Evolutionary conservation across 2,888 invertebrate species (phyloP).

Genomic region (Caenorhabditis plicata): DNA sequence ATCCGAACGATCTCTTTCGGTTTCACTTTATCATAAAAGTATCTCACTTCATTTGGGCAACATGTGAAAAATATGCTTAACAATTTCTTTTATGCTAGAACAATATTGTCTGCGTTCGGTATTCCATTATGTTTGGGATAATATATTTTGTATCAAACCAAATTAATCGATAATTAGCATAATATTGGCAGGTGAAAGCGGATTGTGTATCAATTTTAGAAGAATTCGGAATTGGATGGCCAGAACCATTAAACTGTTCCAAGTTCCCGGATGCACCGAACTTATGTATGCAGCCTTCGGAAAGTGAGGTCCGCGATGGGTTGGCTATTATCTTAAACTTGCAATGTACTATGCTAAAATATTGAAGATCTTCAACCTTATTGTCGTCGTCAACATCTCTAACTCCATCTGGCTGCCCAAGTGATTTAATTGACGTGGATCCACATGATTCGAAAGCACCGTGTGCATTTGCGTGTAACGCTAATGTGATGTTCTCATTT

Average conservation of each 20-base stretch:
- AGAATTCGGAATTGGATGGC: slow-evolving; percentile 74
- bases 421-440: slow-evolving; percentile 58
- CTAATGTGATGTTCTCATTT: slow-evolving; percentile 68
- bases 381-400: not conserved
- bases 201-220: slow-evolving; percentile 77
- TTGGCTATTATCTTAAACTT: no score
- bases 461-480: slow-evolving; percentile 58
- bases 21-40: no score
- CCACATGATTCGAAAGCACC: slow-evolving; percentile 47
- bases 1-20: no score
- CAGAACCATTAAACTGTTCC: slow-evolving; percentile 78
- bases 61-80: no score
- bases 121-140: no score
- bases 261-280: slow-evolving; percentile 76
- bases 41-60: no score
- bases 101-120: no score
- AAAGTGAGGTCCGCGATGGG: slow-evolving; percentile 13
- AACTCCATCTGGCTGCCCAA: slow-evolving; percentile 45
- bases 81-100: no score
- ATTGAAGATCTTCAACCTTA: slow-evolving; percentile 7
- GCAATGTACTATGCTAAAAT: no score
- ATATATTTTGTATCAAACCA: no score
- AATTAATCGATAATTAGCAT: no score
- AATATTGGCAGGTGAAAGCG: slow-evolving; percentile 55
- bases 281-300: slow-evolving; percentile 75